Percentiles rank a stretch among this genome's conserved stretches.
Conservation (phyloP, 2,797 vertebrate species). For the Gallinago solitaria region DNA sequence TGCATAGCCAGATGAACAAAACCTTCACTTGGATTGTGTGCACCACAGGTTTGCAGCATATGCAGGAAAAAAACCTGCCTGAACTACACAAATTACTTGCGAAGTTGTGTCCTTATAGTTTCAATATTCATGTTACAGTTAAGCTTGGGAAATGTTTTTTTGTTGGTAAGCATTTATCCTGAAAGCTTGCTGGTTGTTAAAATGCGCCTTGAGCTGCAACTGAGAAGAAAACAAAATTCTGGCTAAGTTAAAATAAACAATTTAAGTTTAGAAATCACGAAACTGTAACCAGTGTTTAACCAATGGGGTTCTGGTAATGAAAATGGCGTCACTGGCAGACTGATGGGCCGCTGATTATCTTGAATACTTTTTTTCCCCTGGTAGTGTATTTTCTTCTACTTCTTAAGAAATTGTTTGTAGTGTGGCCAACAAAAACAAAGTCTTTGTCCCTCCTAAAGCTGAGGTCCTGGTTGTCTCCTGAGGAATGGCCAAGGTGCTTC, state of each 20-base stretch:
- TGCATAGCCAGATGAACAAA: not conserved
- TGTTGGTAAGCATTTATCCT: slow-evolving; percentile 23
- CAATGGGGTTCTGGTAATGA: not conserved
- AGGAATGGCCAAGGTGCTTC: not conserved
- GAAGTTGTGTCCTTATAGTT: slow-evolving; percentile 15
- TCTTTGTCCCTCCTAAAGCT: not conserved
- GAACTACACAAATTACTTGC: not conserved
- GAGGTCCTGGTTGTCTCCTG: not conserved
- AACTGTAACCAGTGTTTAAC: not conserved
- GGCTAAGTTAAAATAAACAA: not conserved
- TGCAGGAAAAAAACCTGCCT: not conserved
- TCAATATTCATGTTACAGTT: not conserved
- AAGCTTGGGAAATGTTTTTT: not conserved
- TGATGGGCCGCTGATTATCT: accelerated
- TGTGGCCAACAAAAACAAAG: not conserved
- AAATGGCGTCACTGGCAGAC: not conserved
- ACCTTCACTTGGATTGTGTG: not conserved
- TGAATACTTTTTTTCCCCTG: not conserved
- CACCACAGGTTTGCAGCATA: not conserved
- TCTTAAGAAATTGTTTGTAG: not conserved
- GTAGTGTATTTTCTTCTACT: not conserved
- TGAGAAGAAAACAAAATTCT: slow-evolving; percentile 16
- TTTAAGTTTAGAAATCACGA: not conserved
- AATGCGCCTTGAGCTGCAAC: slow-evolving; percentile 27
- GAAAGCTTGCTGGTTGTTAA: slow-evolving; percentile 24